These are phyloP conservation scores for Gymnothorax reevesii DNA, from an alignment of 2,797 vertebrate species.

Conservation along the genomic window DNA sequence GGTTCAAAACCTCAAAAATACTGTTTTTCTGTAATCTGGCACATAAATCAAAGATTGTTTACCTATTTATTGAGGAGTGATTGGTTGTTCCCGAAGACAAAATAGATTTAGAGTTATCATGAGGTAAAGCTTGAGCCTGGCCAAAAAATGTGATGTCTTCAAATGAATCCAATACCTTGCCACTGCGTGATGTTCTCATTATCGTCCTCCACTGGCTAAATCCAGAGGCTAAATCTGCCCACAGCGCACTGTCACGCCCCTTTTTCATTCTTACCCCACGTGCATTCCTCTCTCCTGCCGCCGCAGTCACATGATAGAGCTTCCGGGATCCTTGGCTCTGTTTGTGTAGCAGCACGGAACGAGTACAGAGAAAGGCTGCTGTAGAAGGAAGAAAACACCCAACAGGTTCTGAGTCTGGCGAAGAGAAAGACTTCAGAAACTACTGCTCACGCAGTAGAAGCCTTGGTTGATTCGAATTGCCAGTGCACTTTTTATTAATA, in stretches of 20 bases:
- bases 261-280: constrained; percentile 25
- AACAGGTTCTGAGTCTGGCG: not conserved
- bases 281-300: constrained; percentile 21
- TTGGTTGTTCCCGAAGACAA: too few relatives aligned
- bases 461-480: not conserved
- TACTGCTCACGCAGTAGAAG: not conserved
- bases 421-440: not conserved
- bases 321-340: constrained; percentile 32
- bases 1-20: too few relatives aligned
- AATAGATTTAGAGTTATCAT: too few relatives aligned
- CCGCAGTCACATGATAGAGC: constrained; percentile 46
- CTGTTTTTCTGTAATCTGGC: too few relatives aligned
- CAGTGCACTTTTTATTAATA: not conserved
- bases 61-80: too few relatives aligned
- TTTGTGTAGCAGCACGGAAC: not conserved
- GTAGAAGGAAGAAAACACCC: not conserved
- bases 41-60: too few relatives aligned
- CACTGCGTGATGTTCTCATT: too few relatives aligned
- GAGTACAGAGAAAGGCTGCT: constrained; percentile 14
- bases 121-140: too few relatives aligned
- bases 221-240: not conserved
- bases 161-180: too few relatives aligned
- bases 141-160: too few relatives aligned
- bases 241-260: not conserved
- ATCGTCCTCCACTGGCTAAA: not conserved